Evolutionary conservation across 1,140 invertebrate genomes (phyloP), one percentile per base, ranked within the genome.

Genomic region (Acromyrmex heyeri): DNA sequence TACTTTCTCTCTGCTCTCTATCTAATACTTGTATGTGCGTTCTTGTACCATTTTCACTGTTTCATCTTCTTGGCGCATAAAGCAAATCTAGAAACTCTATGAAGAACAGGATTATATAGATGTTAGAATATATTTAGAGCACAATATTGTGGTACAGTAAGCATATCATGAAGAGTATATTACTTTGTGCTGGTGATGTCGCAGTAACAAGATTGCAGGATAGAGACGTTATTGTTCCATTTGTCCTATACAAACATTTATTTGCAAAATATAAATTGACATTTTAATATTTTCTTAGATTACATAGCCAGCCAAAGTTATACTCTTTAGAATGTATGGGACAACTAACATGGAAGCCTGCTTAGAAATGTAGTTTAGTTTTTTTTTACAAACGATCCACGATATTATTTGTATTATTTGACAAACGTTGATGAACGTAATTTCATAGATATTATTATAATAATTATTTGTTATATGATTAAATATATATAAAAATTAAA

Each of bases 21-120:
- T 92, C 93, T 95, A 94, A 95, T 92, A 94, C 91, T 91, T 94
- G 90, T 93, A 93, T 94, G 94, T 95, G 93, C 93, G 92, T 95
- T 92, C 93, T 92, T 94, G 87, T 94, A 93, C 88, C 90, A 92
- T 94, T 90, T 81, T 92, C 85, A 90, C 89, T 90, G 78, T 92
- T 70, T 85, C 91, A 88, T 91, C 87, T 91, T 73, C 91, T 93
- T 78, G 86, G 34, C 77, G 86, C 86, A 85, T 87, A 89, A 90
- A 86, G 48, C 88, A 85, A 85, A 64, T 86, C 27, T 89, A 64
- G 44, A 90, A 88, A 73, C 79, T 81, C 69, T 87, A 77, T 44
- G 78, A 75, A 69, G 44, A 72, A 73, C 30, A 90, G 86, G 79
- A 62, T 86, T 85, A 81, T 90, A 87, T 93, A 91, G 78, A 91